Base-by-base conservation (phyloP, 2,113 vertebrate species). In the Peromyscus maniculatus region DNA sequence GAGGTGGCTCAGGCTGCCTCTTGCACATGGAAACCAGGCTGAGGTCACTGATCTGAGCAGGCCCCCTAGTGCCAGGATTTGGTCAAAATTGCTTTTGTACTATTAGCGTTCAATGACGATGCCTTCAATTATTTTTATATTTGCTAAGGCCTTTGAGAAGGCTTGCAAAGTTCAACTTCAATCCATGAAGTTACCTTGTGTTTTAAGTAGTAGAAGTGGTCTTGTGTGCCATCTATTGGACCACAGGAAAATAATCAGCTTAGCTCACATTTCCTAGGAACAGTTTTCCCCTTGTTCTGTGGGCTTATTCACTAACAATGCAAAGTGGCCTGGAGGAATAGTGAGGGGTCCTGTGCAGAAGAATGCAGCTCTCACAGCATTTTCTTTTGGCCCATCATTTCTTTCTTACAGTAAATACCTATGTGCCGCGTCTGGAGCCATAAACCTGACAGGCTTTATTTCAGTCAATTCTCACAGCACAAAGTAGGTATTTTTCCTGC, bases 161-260 rank as follows among this genome's bases (percentile, higher is more conserved):
- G 26, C 62, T 46, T 91, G 28, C 13, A 71, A 87, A 94, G 43
- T 93, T 92, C 83, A 80, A 74, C 79, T 86, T 79, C 78, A 33
- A 5, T 52, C 64, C 33, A 1, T 26, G 39, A 57, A 62, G 31
- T 84, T 64, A 74, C 66, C 33, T 7, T 17, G 59, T 24, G 55
- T 79, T 39, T 91, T 52, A 66, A 55, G 57, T 59, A 94, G 80
- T 90, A 98, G 87, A 89, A 98, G 93, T 22, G 98, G 98, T 98
- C 98, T 99, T 94, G 98, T 98, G 98, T 98, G 98, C 98, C 98
- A 98, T 98, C 98, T 99, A 91, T 98, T 98, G 98, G 98, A 98
- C 93, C 91, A 97, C 72, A 75, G 75, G 95, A 96, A 98, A 98
- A 98, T 95, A 93, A 97, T 97, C 96, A 12, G 39, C 74, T 75